phyloP scores from a whole-genome alignment of 2,888 invertebrate genomes.

The Ypsolopha sequella region DNA sequence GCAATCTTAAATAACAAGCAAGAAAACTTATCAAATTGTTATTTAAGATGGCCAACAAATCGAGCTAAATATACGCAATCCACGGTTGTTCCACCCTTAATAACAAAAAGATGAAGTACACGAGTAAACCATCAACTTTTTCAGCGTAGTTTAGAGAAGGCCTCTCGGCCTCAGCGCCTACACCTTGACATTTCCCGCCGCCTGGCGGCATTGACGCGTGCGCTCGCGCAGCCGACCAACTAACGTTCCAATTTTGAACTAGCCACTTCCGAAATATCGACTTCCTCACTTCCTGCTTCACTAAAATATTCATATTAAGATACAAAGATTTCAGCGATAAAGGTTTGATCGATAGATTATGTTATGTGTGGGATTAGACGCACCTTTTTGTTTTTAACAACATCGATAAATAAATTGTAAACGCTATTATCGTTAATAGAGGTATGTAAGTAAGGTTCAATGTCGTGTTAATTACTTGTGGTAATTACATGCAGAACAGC shows the following conservation, averaged over 20 bases:
- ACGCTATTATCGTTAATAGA: too few relatives aligned
- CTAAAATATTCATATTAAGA: not conserved
- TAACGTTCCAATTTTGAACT: slow-evolving; percentile 55
- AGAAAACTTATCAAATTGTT: too few relatives aligned
- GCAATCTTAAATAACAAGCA: too few relatives aligned
- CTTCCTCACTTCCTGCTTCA: slow-evolving; percentile 36
- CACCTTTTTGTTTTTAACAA: too few relatives aligned
- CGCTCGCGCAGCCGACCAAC: slow-evolving; percentile 31
- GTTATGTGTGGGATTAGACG: too few relatives aligned
- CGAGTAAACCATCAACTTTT: too few relatives aligned
- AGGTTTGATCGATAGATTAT: not conserved
- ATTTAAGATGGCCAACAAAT: too few relatives aligned
- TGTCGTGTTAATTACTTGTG: not conserved
- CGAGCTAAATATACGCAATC: too few relatives aligned
- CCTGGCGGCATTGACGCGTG: slow-evolving; percentile 38
- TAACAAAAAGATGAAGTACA: too few relatives aligned
- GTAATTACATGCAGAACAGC: not conserved
- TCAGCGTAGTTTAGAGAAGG: slow-evolving; percentile 5
- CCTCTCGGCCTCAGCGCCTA: slow-evolving; percentile 27
- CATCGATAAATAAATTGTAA: too few relatives aligned
- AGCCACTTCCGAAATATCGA: slow-evolving; percentile 53
- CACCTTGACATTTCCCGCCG: slow-evolving; percentile 42
- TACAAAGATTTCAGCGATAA: not conserved
- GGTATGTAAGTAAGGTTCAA: too few relatives aligned
- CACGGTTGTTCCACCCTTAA: too few relatives aligned